Conservation (phyloP, 2,888 invertebrate species). For the Hemicrepidius hirtus region DNA sequence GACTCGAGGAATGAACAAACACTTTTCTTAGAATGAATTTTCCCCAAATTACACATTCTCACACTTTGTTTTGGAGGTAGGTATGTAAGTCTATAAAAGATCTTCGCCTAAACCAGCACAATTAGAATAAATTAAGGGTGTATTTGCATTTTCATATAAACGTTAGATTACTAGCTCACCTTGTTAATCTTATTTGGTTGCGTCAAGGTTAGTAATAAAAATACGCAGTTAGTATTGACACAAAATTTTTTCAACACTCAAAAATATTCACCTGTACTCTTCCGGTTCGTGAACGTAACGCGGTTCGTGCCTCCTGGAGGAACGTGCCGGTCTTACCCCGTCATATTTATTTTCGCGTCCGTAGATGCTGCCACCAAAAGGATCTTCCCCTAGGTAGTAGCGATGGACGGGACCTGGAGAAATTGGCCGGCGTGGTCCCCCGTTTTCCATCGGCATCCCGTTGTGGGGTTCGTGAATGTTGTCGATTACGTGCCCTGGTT, state of each 20-base stretch:
- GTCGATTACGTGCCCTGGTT: constrained; percentile 75
- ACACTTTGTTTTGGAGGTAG: background rate
- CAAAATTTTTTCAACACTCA: constrained; percentile 4
- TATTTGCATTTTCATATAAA: constrained; percentile 14
- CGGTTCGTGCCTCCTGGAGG: constrained; percentile 62
- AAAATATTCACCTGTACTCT: constrained; percentile 72
- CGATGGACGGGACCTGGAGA: constrained; percentile 79
- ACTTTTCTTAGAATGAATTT: background rate
- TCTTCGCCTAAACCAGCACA: background rate
- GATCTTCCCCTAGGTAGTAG: constrained; percentile 91
- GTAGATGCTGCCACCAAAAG: constrained; percentile 88
- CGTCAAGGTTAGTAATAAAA: constrained; percentile 37
- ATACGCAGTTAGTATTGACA: constrained; percentile 24
- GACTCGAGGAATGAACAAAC: background rate
- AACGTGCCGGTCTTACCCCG: constrained; percentile 74
- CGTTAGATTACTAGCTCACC: constrained; percentile 17
- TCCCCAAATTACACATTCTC: background rate
- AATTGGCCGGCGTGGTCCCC: constrained; percentile 63
- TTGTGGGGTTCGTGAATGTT: constrained; percentile 69
- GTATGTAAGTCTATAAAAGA: background rate
- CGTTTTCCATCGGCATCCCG: constrained; percentile 60
- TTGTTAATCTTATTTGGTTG: constrained; percentile 35
- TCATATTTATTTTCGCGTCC: constrained; percentile 90
- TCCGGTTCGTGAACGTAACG: constrained; percentile 59
- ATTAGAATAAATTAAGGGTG: constrained; percentile 13